A percentile compares a stretch with the other conserved stretches of the same genome.
Conservation (phyloP, 2,888 invertebrate species). For the Mactromeris polynyma region DNA sequence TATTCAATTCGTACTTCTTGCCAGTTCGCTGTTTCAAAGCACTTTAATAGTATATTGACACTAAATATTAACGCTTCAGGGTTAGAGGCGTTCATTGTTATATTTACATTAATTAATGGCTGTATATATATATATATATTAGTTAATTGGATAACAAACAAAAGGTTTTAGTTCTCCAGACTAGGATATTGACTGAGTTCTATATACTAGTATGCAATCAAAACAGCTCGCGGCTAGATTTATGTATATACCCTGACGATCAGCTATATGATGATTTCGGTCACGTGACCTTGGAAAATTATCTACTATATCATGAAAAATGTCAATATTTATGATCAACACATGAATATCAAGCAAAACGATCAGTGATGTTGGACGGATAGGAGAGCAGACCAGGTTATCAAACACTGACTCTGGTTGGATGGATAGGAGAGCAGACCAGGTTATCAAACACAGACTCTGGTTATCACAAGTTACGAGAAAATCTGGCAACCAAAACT, state of each 20-base stretch:
- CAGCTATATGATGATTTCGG: neutral
- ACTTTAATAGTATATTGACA: neutral
- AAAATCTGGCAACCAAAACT: no score
- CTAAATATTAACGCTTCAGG: neutral
- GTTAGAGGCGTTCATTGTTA: neutral
- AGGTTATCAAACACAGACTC: neutral
- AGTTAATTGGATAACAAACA: neutral
- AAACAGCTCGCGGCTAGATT: neutral
- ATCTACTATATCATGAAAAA: neutral
- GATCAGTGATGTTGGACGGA: neutral
- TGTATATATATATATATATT: neutral
- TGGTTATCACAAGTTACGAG: no score
- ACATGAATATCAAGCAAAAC: neutral
- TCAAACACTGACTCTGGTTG: neutral
- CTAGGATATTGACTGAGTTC: neutral
- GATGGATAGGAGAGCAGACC: neutral
- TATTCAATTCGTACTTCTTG: neutral
- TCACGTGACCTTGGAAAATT: neutral
- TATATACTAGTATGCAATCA: constrained; percentile 5
- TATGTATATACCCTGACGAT: neutral
- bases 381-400: neutral
- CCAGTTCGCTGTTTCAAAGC: neutral
- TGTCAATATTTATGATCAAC: constrained; percentile 19
- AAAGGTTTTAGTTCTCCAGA: neutral
- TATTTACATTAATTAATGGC: neutral